phyloP scores from a whole-genome alignment of 2,888 invertebrate species.

The Xestoiulus laeticollis region DNA sequence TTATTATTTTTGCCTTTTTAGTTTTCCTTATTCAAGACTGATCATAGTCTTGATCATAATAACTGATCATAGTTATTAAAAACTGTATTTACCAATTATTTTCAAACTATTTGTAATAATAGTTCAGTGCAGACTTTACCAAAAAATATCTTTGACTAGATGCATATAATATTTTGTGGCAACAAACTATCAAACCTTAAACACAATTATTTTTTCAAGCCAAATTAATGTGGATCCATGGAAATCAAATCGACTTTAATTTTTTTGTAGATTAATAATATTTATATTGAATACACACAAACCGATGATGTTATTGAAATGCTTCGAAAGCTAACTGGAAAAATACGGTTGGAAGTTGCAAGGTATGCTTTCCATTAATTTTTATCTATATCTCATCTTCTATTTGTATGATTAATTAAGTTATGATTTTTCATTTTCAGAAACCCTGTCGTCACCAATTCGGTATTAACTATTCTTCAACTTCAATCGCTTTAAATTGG shows the following conservation, averaged over 20 bases:
- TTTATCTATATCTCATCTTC: neutral
- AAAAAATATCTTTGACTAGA: too few relatives aligned
- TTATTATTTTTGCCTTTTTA: too few relatives aligned
- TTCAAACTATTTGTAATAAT: too few relatives aligned
- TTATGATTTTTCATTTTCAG: neutral
- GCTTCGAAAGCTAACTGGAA: conserved; percentile 42
- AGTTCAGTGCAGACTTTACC: too few relatives aligned
- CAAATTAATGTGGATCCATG: too few relatives aligned
- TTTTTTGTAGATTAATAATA: neutral
- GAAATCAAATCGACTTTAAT: too few relatives aligned
- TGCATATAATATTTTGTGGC: too few relatives aligned
- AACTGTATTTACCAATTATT: too few relatives aligned
- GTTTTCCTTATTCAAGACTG: too few relatives aligned
- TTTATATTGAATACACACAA: neutral
- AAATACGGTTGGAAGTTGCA: conserved; percentile 30
- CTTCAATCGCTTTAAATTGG: neutral
- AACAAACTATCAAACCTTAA: too few relatives aligned
- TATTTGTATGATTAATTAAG: neutral
- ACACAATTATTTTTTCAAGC: neutral
- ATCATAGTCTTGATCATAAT: too few relatives aligned
- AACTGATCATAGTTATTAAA: too few relatives aligned
- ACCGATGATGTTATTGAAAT: conserved; percentile 41
- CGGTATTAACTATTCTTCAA: conserved; percentile 41
- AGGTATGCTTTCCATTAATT: neutral
- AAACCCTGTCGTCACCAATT: conserved; percentile 34